phyloP scores from a whole-genome alignment of 2,797 vertebrate genomes.

The Propithecus deckenii region DNA sequence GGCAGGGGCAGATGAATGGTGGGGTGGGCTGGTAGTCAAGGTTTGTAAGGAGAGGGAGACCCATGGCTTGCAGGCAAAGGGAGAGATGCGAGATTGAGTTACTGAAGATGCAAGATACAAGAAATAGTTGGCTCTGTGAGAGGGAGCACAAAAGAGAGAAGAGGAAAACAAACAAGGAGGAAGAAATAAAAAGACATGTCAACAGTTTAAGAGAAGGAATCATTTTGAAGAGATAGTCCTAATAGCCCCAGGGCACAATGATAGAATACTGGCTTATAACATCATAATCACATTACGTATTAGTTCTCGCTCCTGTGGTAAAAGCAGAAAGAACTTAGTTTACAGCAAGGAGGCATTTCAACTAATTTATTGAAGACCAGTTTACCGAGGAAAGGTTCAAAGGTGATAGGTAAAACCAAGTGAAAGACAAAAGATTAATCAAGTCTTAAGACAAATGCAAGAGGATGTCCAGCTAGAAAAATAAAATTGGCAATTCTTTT shows the following conservation, averaged over 20 bases:
- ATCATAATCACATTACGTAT: background rate
- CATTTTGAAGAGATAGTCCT: background rate
- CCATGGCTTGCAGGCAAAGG: background rate
- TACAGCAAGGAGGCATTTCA: background rate
- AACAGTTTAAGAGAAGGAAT: background rate
- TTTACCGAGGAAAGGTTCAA: background rate
- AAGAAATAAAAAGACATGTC: background rate
- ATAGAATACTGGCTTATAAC: background rate
- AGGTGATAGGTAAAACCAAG: background rate
- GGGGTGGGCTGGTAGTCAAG: background rate
- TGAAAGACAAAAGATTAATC: background rate
- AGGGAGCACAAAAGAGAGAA: background rate
- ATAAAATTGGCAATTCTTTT: background rate
- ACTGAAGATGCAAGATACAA: background rate
- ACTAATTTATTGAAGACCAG: background rate
- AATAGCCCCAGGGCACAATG: background rate
- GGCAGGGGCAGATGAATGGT: background rate
- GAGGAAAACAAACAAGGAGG: conserved; percentile 21
- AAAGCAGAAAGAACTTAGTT: background rate
- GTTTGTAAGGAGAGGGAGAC: background rate
- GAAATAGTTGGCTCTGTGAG: background rate
- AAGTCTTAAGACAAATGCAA: conserved; percentile 5
- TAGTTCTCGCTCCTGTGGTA: background rate
- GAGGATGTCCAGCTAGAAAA: background rate
- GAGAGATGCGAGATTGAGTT: background rate